Evolutionary conservation across 2,888 invertebrate genomes (phyloP).

Genomic region (Venusia cambrica): DNA sequence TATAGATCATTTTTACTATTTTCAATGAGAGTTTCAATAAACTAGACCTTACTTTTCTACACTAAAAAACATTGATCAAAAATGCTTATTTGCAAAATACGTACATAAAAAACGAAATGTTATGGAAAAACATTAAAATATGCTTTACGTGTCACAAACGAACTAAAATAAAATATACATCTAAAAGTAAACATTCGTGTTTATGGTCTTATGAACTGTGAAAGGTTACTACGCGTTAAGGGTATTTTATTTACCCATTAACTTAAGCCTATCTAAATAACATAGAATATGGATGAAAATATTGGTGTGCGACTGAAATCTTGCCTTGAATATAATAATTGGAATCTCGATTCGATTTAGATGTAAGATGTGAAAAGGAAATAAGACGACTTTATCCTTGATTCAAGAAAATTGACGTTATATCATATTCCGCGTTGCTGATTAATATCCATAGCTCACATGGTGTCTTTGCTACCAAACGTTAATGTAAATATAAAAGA

Average conservation of each 20-base stretch:
- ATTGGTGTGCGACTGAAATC: conserved; percentile 5
- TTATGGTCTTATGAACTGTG: conserved; percentile 7
- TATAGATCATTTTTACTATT: no score
- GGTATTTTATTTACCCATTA: conserved; percentile 11
- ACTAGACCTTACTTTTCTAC: no score
- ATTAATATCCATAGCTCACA: no score
- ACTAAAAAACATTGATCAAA: no score
- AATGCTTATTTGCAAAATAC: background rate
- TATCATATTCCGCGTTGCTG: no score
- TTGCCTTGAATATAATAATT: conserved; percentile 4
- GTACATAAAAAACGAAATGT: background rate
- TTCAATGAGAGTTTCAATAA: no score
- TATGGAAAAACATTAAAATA: background rate
- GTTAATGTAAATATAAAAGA: no score
- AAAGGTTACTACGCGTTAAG: conserved; percentile 9
- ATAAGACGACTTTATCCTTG: no score
- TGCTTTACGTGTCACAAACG: conserved; percentile 1
- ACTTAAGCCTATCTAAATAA: conserved; percentile 13
- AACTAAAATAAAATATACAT: background rate
- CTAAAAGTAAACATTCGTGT: conserved; percentile 4
- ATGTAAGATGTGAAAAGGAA: no score
- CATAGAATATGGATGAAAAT: conserved; percentile 17
- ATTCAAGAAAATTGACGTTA: no score
- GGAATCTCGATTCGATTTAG: conserved; percentile 6
- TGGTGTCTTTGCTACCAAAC: no score